Conservation (phyloP, 1,140 invertebrate species). For the Scaptomyza hsui region DNA sequence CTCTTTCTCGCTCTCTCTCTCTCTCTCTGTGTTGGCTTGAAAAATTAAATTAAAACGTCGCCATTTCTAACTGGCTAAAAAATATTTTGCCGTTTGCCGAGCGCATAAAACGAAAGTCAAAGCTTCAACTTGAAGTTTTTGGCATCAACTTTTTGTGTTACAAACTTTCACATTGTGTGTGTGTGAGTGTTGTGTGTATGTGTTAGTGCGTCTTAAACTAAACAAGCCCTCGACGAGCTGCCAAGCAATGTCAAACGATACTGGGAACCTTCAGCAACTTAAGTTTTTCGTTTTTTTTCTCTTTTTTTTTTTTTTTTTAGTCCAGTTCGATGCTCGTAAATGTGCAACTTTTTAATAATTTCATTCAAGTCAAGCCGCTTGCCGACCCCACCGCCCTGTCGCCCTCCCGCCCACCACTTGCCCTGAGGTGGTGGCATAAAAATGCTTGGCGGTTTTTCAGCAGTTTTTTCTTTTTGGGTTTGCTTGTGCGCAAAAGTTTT, state of each 20-base stretch:
- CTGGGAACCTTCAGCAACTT: conserved; percentile 12
- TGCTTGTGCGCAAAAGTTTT: conserved; percentile 22
- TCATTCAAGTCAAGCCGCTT: conserved; percentile 16
- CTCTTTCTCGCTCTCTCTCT: neutral
- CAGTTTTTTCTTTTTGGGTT: conserved; percentile 2
- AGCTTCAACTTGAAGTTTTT: conserved; percentile 36
- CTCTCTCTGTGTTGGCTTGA: neutral
- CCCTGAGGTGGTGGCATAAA: conserved; percentile 6
- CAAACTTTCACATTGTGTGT: conserved; percentile 25
- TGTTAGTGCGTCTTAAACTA: conserved; percentile 34
- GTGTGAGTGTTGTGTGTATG: conserved; percentile 13
- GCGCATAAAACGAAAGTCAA: conserved; percentile 34
- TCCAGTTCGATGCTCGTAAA: conserved; percentile 31
- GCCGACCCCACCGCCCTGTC: neutral
- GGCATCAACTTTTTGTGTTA: conserved; percentile 31
- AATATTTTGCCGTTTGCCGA: conserved; percentile 31
- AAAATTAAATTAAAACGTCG: conserved; percentile 32
- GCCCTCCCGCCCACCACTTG: neutral
- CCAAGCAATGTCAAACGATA: conserved; percentile 31
- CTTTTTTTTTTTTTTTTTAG: neutral
- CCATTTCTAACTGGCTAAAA: conserved; percentile 20
- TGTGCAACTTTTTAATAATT: conserved; percentile 48
- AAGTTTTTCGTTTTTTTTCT: neutral
- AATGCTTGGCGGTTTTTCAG: conserved; percentile 13
- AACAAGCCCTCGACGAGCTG: conserved; percentile 39